Percentiles rank a stretch among this genome's conserved stretches.
Conservation (phyloP, 2,888 invertebrate genomes). For the Heliothis peltigera region DNA sequence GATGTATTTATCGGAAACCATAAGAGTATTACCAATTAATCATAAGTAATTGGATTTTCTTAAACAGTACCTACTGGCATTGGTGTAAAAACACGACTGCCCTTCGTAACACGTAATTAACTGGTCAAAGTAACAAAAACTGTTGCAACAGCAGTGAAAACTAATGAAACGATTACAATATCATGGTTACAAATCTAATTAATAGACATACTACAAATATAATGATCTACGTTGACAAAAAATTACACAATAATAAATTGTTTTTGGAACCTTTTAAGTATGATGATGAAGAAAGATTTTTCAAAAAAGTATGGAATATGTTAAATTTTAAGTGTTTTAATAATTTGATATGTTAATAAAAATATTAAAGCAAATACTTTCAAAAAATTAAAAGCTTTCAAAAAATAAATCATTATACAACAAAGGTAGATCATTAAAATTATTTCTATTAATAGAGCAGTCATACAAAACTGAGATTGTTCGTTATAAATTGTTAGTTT, state of each 20-base stretch:
- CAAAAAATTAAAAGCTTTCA: slow-evolving; percentile 25
- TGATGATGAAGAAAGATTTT: too few species aligned
- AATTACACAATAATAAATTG: too few species aligned
- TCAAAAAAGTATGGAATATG: too few species aligned
- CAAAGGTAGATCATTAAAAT: slow-evolving; percentile 51
- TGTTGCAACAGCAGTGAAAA: slow-evolving; percentile 16
- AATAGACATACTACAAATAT: slow-evolving; percentile 8
- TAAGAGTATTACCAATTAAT: too few species aligned
- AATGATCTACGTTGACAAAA: too few species aligned
- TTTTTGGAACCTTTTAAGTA: too few species aligned
- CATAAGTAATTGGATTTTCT: slow-evolving; percentile 55
- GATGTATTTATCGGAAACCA: too few species aligned
- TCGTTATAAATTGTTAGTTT: slow-evolving; percentile 74
- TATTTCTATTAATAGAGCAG: slow-evolving; percentile 66
- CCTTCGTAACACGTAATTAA: slow-evolving; percentile 52
- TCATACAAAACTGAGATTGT: slow-evolving; percentile 65
- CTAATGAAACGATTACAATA: slow-evolving; percentile 45
- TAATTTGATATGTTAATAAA: background rate
- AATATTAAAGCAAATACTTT: background rate
- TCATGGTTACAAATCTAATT: slow-evolving; percentile 25
- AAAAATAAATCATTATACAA: slow-evolving; percentile 45
- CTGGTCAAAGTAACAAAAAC: slow-evolving; percentile 30
- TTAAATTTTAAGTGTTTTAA: background rate
- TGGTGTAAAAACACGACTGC: slow-evolving; percentile 48
- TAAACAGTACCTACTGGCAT: slow-evolving; percentile 42